Base-by-base conservation (phyloP, 2,888 invertebrate genomes). In the Neria commutata region DNA sequence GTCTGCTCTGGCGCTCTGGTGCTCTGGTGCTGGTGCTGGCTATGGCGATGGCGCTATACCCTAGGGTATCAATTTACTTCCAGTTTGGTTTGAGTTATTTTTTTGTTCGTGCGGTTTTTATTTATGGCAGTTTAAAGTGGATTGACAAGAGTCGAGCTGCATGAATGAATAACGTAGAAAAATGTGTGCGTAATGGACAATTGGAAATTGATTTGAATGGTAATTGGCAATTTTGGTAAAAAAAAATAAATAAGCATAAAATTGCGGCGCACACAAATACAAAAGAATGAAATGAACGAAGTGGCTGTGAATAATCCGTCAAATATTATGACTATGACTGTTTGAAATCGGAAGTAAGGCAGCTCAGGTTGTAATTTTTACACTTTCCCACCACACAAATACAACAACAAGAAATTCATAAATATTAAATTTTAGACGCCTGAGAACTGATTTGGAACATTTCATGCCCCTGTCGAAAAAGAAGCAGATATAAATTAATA, bases 41-140 rank as follows among this genome's bases (percentile, higher is more conserved):
- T 47, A 42, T 16, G 54, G 24, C 29, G 34, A 26, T 48, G 48
- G 23, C 54, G 34, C 54, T 66, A 70, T 71, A 64, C 79, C 78
- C 79, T 68, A 70, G 79, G 80, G 79, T 75, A 79, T 78, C 78
- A 80, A 79, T 79, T 79, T 79, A 74, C 76, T 70, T 66, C 56
- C 55, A 63, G 62, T 63, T 64, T 58, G 53, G 58, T 58, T 42
- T 55, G 55, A 26, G 50, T 56, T 51, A 54, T 56, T n/a, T 24
- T 17, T 51, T 49, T 19, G 37, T 50, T 49, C 21, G 19, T 26
- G 17, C 50, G 47, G 48, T 56, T 62, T 63, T 64, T 53, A 42
- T 40, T 59, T 46, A 33, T 42, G 55, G 25, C 51, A 61, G 55
- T 55, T 42, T 24, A 52, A 57, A 54, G 56, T 58, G 61, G 48